Evolutionary conservation across 2,888 invertebrate species (phyloP).

Genomic region (Branchipolynoe longqiensis): DNA sequence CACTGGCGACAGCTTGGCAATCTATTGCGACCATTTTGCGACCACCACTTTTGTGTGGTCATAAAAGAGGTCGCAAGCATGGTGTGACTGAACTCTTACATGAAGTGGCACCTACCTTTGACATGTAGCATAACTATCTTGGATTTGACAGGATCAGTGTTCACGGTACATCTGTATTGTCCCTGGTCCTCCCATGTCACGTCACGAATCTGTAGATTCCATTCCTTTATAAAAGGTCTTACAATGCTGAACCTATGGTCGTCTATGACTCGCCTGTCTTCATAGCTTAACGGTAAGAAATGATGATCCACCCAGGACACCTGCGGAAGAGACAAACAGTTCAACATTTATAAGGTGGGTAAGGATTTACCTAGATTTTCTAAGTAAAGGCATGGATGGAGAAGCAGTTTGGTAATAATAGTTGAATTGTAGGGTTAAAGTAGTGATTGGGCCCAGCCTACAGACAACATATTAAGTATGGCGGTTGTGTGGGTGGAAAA

Average conservation of each 20-base stretch:
- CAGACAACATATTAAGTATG: too few species aligned
- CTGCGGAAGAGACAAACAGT: constrained; percentile 67
- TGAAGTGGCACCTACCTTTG: constrained; percentile 70
- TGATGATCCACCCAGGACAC: constrained; percentile 77
- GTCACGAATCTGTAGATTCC: constrained; percentile 78
- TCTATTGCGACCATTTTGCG: too few species aligned
- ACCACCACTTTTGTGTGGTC: too few species aligned
- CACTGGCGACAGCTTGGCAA: too few species aligned
- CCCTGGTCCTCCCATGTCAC: constrained; percentile 77
- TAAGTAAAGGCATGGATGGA: too few species aligned
- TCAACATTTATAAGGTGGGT: not conserved
- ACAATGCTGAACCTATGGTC: constrained; percentile 77
- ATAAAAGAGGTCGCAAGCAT: too few species aligned
- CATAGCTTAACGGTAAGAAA: constrained; percentile 73
- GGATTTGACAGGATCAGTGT: constrained; percentile 74
- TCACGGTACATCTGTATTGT: constrained; percentile 77
- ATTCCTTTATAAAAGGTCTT: constrained; percentile 74
- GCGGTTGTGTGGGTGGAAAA: too few species aligned
- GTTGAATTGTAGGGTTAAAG: too few species aligned
- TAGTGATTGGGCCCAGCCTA: too few species aligned
- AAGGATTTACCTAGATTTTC: too few species aligned
- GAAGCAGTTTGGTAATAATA: too few species aligned
- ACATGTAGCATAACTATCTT: constrained; percentile 75
- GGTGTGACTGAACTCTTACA: too few species aligned
- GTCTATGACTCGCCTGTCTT: constrained; percentile 75